phyloP scores from a whole-genome alignment of 2,113 vertebrate genomes.

The Oryzias celebensis region DNA sequence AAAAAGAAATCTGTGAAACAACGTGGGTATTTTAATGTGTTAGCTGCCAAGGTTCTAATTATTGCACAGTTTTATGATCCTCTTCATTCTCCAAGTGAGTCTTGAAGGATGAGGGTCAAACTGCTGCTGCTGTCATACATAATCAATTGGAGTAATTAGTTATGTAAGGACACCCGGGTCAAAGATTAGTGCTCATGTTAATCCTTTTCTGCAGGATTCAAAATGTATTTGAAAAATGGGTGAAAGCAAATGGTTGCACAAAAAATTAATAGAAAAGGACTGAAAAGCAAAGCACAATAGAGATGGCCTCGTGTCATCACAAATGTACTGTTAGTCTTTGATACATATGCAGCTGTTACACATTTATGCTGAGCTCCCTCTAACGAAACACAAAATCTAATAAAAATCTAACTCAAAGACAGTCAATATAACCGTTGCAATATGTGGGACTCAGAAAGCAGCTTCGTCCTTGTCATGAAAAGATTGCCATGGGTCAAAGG shows the following conservation, averaged over 20 bases:
- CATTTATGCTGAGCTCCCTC: background rate
- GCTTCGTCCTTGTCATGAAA: conserved; percentile 16
- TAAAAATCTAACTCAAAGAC: background rate
- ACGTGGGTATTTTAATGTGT: too few relatives aligned
- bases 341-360: background rate
- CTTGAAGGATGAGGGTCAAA: conserved; percentile 5
- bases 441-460: conserved; percentile 24
- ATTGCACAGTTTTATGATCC: background rate
- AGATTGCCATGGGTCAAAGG: conserved; percentile 51
- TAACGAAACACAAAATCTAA: conserved; percentile 10
- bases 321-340: background rate
- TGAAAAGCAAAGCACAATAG: background rate
- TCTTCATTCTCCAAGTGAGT: background rate
- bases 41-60: too few relatives aligned
- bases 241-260: background rate
- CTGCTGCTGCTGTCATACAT: conserved; percentile 6
- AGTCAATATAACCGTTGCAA: conserved; percentile 4
- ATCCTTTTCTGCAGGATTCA: background rate
- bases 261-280: background rate
- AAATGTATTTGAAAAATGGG: background rate
- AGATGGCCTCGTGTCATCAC: background rate
- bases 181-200: conserved; percentile 9
- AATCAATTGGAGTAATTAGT: conserved; percentile 27
- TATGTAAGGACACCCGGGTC: conserved; percentile 7
- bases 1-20: too few relatives aligned